Evolutionary conservation across 2,888 invertebrate genomes (phyloP), one percentile per base, ranked within the genome.

Genomic region (Clepsis dumicolana): DNA sequence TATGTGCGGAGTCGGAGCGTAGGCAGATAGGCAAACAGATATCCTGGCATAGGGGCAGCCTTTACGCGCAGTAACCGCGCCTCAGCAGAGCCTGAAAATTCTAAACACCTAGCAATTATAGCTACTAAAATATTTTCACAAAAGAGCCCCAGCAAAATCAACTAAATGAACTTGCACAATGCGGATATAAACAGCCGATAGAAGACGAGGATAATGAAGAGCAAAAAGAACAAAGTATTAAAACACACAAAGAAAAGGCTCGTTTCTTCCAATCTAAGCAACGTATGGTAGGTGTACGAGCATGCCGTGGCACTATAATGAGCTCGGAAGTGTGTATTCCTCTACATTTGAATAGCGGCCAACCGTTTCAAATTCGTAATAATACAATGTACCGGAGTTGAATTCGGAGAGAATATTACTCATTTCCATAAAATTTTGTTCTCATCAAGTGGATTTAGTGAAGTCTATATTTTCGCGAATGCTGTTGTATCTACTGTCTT

Each of bases 301-400:
- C 72, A 72, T 68, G 61, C 68, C 63, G n/a, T 50, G 14, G 67
- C 71, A 73, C 64, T 75, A 77, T 81, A 82, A 83, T 83, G 80
- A 84, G 80, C 72, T 71, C 76, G 74, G 69, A 79, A 79, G 72
- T 80, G 80, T 75, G 76, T 79, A 79, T 82, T 77, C 77, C 72
- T 74, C 73, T 75, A 76, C 78, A 79, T 83, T 81, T 82, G 78
- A 83, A 85, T 79, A 79, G 78, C 73, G 66, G 70, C 72, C 70
- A 72, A 75, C 74, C 80, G 75, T 78, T 75, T 65, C 75, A 72
- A 75, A 80, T 80, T 77, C 70, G 77, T 78, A 76, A 77, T 74
- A 75, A 74, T 72, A 73, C 73, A 74, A 74, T 71, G 74, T 72
- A 74, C 59, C 68, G 74, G 75, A 74, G 73, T 71, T 70, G 72